Base-by-base conservation (phyloP, 1,140 invertebrate genomes). In the Phymastichus coffea region DNA sequence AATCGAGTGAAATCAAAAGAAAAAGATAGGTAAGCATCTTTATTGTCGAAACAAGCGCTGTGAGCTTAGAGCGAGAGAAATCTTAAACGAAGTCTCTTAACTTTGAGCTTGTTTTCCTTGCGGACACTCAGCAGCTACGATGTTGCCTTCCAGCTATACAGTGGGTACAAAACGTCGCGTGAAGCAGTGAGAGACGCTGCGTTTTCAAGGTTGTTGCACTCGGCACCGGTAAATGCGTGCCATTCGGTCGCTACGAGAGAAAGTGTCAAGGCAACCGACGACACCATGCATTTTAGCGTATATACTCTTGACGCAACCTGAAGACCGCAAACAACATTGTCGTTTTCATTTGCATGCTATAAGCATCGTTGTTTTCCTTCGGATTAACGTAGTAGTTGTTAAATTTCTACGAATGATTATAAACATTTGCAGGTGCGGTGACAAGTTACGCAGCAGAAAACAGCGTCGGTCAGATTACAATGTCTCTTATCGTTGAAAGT, bases 191-290 rank as follows among this genome's bases (percentile, higher is more conserved):
- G 26, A 20, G 48, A 12, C 48, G 48, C 14, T 51, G 35, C 48
- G 20, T 51, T 51, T 51, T 51, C 48, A 51, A 51, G 48, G 48
- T 51, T 51, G 48, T 51, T 51, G 48, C 48, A 51, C 48, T 51
- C 48, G n/a, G 28, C 47, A n/a, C 12, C 10, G 8, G 12, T 9
- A 49, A 33, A 49, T 49, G 19, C 28, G 20, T 38, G 33, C 48
- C 48, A 37, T 51, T 51, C 3, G 47, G 12, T 15, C n/a, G n/a
- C 9, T 10, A 6, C 47, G 48, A n/a, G 48, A 51, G 48, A 51
- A 51, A 51, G 48, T 51, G 48, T 51, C 33, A 51, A 51, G 19
- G 48, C 17, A 23, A 17, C 35, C 4, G 26, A 3, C 8, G 22
- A 1, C 8, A 7, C 19, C 20, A 12, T 10, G 14, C 44, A 47